phyloP scores from a whole-genome alignment of 35 echinoderm and acorn worm genomes.

The Diadema setosum region DNA sequence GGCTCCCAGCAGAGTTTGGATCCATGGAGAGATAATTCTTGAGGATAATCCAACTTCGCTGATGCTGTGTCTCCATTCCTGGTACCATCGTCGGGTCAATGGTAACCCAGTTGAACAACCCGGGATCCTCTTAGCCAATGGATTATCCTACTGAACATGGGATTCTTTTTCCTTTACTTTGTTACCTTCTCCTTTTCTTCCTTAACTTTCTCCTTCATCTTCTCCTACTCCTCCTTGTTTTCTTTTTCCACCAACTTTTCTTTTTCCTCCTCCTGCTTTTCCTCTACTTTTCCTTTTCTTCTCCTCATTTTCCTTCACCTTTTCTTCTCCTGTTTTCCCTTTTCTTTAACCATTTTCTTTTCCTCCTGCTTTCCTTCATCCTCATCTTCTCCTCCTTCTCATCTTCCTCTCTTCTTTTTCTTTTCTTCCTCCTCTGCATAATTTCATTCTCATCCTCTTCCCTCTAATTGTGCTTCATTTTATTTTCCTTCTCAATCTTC shows the following conservation, averaged over 20 bases:
- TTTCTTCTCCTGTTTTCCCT: not conserved
- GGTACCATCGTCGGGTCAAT: too few species aligned
- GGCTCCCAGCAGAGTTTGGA: too few species aligned
- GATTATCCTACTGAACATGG: too few species aligned
- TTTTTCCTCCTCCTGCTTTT: not conserved
- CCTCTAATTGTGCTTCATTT: too few species aligned
- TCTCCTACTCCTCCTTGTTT: not conserved
- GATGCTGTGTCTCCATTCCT: too few species aligned
- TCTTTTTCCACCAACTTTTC: not conserved
- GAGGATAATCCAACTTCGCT: too few species aligned
- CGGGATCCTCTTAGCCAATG: too few species aligned
- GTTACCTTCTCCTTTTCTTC: not conserved
- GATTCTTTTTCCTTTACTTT: too few species aligned
- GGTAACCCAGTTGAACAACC: too few species aligned
- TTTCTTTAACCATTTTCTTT: not conserved
- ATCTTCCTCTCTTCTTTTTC: not conserved
- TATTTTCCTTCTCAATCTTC: too few species aligned
- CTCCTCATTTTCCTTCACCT: not conserved
- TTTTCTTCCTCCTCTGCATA: not conserved
- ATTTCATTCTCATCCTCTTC: too few species aligned
- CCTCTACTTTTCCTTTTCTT: not conserved
- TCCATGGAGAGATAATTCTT: too few species aligned
- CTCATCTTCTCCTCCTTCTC: not conserved
- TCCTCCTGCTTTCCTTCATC: not conserved
- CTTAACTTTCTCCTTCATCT: not conserved